Evolutionary conservation across 2,888 invertebrate genomes (phyloP).

Genomic region (Drosophila kanekoi): DNA sequence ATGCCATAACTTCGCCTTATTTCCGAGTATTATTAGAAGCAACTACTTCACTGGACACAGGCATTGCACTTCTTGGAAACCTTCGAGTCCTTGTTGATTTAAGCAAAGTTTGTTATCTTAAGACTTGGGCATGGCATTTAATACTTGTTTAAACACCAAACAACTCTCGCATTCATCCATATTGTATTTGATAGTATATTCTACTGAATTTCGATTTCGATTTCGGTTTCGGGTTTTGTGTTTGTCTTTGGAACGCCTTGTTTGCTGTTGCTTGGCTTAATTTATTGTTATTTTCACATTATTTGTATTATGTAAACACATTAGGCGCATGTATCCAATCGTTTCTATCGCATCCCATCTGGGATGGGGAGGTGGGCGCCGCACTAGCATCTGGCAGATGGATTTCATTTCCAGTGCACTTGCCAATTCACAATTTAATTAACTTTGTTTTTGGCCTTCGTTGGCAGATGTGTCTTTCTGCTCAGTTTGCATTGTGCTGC

Average conservation of each 20-base stretch:
- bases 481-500: constrained; percentile 11
- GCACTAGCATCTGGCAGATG: constrained; percentile 44
- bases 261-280: constrained; percentile 59
- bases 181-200: constrained; percentile 30
- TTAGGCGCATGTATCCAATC: constrained; percentile 42
- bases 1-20: too few species aligned
- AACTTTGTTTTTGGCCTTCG: constrained; percentile 61
- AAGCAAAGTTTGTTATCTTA: too few species aligned
- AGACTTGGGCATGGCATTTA: background rate
- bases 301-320: constrained; percentile 75
- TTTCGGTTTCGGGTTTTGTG: constrained; percentile 30
- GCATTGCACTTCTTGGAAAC: too few species aligned
- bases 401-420: constrained; percentile 59
- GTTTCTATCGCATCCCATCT: constrained; percentile 30
- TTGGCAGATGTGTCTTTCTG: constrained; percentile 39
- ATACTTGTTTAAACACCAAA: constrained; percentile 3
- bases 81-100: too few species aligned
- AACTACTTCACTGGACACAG: too few species aligned
- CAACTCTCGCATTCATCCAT: constrained; percentile 34
- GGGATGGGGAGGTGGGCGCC: constrained; percentile 3
- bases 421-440: constrained; percentile 68
- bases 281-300: constrained; percentile 75
- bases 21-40: too few species aligned
- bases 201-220: constrained; percentile 45
- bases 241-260: constrained; percentile 36